phyloP scores from a whole-genome alignment of 2,888 invertebrate genomes.

The Oscheius sp. region DNA sequence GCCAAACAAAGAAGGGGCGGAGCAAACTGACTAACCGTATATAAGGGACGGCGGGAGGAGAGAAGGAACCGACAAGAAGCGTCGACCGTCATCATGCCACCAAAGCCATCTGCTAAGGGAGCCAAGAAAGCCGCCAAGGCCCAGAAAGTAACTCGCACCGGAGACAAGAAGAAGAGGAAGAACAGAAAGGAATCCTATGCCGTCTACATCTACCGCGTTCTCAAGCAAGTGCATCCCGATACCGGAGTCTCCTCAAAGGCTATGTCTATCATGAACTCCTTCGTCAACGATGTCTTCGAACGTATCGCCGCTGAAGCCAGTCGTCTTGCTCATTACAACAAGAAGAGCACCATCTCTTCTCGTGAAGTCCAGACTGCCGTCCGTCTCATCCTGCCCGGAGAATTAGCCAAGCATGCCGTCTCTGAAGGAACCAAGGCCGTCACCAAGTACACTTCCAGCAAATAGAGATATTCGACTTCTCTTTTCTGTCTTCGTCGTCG shows the following conservation, averaged over 20 bases:
- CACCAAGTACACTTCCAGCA: slow-evolving; percentile 53
- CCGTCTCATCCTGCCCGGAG: slow-evolving; percentile 55
- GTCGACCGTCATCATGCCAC: slow-evolving; percentile 36
- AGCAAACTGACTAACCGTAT: not conserved
- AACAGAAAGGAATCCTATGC: slow-evolving; percentile 68
- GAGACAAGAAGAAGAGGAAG: slow-evolving; percentile 69
- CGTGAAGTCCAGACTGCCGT: slow-evolving; percentile 74
- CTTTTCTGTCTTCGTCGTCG: not conserved
- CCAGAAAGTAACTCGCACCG: slow-evolving; percentile 59
- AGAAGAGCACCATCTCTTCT: slow-evolving; percentile 76
- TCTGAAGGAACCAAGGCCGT: slow-evolving; percentile 53
- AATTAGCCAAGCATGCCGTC: slow-evolving; percentile 53
- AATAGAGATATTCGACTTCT: slow-evolving; percentile 27
- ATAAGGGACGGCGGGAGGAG: not conserved
- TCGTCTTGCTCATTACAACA: slow-evolving; percentile 77
- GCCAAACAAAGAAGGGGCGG: not conserved
- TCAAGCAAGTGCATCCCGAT: slow-evolving; percentile 76
- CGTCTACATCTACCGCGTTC: slow-evolving; percentile 77
- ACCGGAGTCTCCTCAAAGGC: slow-evolving; percentile 79
- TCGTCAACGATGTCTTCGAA: slow-evolving; percentile 81
- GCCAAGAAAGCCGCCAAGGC: slow-evolving; percentile 69
- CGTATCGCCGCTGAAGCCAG: slow-evolving; percentile 76
- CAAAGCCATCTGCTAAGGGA: slow-evolving; percentile 68
- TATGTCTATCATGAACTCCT: slow-evolving; percentile 81
- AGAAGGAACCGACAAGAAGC: not conserved